Percentiles rank a stretch among this genome's conserved stretches.
Conservation (phyloP, 2,888 invertebrate species). For the Lasioglossum pauxillum region DNA sequence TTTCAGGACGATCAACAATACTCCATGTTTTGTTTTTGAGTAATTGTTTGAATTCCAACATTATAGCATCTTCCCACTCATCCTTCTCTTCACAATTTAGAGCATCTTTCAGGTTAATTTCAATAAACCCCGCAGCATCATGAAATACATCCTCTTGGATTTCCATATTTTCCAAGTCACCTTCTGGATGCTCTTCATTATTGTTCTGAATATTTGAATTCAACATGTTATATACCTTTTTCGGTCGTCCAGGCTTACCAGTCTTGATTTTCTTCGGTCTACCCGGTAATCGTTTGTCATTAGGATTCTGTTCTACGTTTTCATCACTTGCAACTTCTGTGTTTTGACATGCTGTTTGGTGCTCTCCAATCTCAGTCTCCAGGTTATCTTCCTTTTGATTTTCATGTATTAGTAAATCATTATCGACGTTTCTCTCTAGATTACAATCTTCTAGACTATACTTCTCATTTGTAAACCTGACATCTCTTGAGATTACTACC, state of each 20-base stretch:
- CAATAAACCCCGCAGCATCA: not conserved
- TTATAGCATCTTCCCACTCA: no score
- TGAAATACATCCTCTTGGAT: not conserved
- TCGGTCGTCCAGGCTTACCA: not conserved
- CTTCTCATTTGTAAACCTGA: not conserved
- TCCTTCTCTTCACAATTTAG: not conserved
- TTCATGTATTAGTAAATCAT: not conserved
- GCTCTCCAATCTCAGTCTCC: not conserved
- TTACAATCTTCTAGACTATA: no score
- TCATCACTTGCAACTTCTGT: not conserved
- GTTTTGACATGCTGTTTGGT: not conserved
- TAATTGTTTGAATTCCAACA: not conserved
- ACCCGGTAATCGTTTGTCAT: not conserved
- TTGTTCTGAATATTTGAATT: not conserved
- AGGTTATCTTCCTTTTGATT: no score
- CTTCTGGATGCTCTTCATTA: not conserved
- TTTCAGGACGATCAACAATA: not conserved
- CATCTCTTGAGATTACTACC: slow-evolving; percentile 1
- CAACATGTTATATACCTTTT: not conserved
- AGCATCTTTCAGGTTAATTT: not conserved
- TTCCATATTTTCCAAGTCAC: not conserved
- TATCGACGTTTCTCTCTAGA: not conserved
- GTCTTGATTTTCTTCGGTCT: not conserved
- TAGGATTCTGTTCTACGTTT: not conserved
- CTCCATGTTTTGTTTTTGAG: not conserved